Evolutionary conservation across 2,888 invertebrate species (phyloP), one percentile per base, ranked within the genome.

Genomic region (Pollenia griseotomentosa): DNA sequence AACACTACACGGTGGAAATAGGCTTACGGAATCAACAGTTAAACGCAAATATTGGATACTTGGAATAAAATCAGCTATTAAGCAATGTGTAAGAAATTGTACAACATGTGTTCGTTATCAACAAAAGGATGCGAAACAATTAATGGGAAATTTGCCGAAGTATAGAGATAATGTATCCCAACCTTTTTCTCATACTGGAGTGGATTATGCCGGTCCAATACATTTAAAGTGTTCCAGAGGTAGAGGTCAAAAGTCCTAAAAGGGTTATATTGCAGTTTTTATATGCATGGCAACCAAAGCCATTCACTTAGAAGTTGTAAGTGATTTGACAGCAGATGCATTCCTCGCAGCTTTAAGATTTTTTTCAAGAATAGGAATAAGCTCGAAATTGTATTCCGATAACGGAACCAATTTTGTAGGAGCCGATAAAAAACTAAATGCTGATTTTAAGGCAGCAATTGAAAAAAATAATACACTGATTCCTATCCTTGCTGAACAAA

Each of bases 241-340:
- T 6, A n/a, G 63, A 75, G 86, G 79, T 14, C 83, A 77, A n/a
- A 83, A 80, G 73, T 40, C 68, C 9, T 81, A 53, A 40, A 86
- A 88, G 55, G 70, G 83, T 33, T 78, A 84, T 42, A 57, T 86
- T 9, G 55, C 73, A 44, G 63, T 86, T 40, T 86, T 88, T 55
- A 74, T 83, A n/a, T 83, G 85, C 23, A 63, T 87, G 71, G n/a
- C 85, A 23, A 85, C 82, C 11, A 81, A 83, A 42, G 83, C 81
- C 11, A 73, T 86, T 44, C 65, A 78, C 65, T 53, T 88, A 65
- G 82, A 81, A 71, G 55, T 66, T 19, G 83, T 84, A 16, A 88
- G 74, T 48, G 78, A 82, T 16, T 40, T 84, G 23, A 83, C 81
- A 61, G 78, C 82, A 65, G 79, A 86, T 79, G 84, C 68, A 11